Evolutionary conservation across 53 echinoderm and acorn worm species (phyloP).

Genomic region (Arbacia lixula): DNA sequence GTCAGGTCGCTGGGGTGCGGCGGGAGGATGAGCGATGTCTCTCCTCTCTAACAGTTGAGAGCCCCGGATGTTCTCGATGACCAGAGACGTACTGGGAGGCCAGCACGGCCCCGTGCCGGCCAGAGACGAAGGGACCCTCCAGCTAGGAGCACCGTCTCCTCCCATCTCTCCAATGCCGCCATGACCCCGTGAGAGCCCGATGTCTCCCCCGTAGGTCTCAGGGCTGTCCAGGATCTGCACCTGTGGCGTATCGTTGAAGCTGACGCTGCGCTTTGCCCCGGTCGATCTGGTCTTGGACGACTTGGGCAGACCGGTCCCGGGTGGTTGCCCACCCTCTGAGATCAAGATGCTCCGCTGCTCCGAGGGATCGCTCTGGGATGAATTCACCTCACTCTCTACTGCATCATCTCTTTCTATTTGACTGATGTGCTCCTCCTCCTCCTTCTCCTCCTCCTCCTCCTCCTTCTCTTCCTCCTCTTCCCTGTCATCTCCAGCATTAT

Average conservation of each 20-base stretch:
- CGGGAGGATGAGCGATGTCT: constrained; percentile 61
- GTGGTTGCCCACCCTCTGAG: background rate
- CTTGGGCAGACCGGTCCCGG: background rate
- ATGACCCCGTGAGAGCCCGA: background rate
- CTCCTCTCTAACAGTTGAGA: constrained; percentile 81
- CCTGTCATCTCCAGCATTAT: constrained; percentile 28
- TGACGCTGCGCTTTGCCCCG: constrained; percentile 29
- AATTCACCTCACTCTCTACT: constrained; percentile 1
- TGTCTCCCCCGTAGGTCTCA: background rate
- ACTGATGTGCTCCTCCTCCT: constrained; percentile 6
- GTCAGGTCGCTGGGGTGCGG: background rate
- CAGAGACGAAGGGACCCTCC: constrained; percentile 32
- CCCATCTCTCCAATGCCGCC: background rate
- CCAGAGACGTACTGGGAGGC: constrained; percentile 88
- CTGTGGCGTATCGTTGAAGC: constrained; percentile 57
- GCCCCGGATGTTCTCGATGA: constrained; percentile 82
- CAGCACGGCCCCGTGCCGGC: constrained; percentile 88
- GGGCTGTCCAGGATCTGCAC: constrained; percentile 18
- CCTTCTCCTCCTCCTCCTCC: constrained; percentile 12
- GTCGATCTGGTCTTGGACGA: constrained; percentile 31
- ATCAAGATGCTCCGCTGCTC: constrained; percentile 33
- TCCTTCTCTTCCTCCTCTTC: constrained; percentile 27
- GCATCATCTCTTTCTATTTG: constrained; percentile 21
- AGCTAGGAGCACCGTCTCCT: background rate
- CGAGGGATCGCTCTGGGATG: constrained; percentile 9